A percentile compares a stretch with the other conserved stretches of the same genome.
Evolutionary conservation across 2,113 vertebrate species (phyloP).

Genomic region (Trichomycterus rosablanca): DNA sequence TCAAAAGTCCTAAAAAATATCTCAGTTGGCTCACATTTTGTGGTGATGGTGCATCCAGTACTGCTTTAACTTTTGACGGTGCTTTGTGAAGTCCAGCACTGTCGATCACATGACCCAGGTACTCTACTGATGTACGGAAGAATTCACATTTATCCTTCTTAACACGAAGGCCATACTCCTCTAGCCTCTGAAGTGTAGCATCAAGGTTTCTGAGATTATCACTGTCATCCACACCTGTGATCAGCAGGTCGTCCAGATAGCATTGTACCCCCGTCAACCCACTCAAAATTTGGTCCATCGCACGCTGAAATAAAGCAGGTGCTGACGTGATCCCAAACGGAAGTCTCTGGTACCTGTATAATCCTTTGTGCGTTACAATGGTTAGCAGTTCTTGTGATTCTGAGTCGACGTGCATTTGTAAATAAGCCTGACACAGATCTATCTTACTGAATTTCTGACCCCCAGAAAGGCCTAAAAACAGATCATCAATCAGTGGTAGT

Average conservation of each 20-base stretch:
- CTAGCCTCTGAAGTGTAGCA: background rate
- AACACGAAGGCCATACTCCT: background rate
- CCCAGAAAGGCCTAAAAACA: background rate
- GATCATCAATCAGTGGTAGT: background rate
- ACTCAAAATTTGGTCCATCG: conserved; percentile 7
- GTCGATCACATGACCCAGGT: conserved; percentile 16
- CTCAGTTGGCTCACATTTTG: conserved; percentile 16
- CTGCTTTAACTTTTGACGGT: background rate
- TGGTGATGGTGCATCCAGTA: conserved; percentile 1
- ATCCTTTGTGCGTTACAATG: background rate
- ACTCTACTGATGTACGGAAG: conserved; percentile 9
- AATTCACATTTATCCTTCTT: conserved; percentile 18
- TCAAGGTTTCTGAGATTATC: conserved; percentile 13
- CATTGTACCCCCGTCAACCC: background rate
- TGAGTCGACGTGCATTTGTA: conserved; percentile 17
- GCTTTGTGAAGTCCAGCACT: background rate
- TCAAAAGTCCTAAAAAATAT: conserved; percentile 21
- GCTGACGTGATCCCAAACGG: background rate
- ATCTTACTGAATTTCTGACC: conserved; percentile 9
- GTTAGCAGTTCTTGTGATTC: background rate
- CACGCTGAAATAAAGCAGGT: background rate
- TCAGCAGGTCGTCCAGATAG: conserved; percentile 15
- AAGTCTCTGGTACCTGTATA: background rate
- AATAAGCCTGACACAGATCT: conserved; percentile 5
- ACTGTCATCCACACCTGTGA: conserved; percentile 3